Evolutionary conservation across 2,113 vertebrate species (phyloP).

Genomic region (Vidua macroura): DNA sequence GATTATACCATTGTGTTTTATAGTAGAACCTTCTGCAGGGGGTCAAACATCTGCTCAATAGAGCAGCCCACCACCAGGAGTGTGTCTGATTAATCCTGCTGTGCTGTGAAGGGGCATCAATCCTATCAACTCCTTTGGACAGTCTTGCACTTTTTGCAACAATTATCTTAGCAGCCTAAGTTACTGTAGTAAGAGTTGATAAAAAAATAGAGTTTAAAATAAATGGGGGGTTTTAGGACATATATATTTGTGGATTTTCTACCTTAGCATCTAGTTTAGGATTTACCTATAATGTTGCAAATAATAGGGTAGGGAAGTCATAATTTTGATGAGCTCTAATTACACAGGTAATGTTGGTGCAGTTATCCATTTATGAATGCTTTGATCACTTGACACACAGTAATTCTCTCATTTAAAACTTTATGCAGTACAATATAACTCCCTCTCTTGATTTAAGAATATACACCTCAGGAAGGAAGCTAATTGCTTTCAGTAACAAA

Average conservation of each 20-base stretch:
- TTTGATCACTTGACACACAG: neutral
- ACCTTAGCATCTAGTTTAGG: neutral
- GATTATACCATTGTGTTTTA: neutral
- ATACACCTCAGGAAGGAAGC: neutral
- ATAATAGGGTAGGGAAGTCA: neutral
- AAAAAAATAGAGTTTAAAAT: neutral
- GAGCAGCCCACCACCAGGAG: neutral
- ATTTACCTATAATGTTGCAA: neutral
- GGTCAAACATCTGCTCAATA: neutral
- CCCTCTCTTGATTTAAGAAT: neutral
- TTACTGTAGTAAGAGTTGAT: neutral
- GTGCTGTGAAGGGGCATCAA: neutral
- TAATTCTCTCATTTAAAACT: neutral
- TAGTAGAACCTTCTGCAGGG: neutral
- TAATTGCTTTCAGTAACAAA: conserved; percentile 12
- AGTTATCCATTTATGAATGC: neutral
- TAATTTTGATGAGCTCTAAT: neutral
- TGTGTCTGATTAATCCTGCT: neutral
- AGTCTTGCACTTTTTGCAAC: neutral
- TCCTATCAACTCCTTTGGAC: neutral
- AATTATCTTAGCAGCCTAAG: neutral
- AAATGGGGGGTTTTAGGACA: neutral
- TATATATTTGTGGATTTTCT: neutral
- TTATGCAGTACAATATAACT: neutral
- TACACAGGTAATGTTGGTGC: neutral